Evolutionary conservation across 2,888 invertebrate genomes (phyloP).

Genomic region (Morpho achilles): DNA sequence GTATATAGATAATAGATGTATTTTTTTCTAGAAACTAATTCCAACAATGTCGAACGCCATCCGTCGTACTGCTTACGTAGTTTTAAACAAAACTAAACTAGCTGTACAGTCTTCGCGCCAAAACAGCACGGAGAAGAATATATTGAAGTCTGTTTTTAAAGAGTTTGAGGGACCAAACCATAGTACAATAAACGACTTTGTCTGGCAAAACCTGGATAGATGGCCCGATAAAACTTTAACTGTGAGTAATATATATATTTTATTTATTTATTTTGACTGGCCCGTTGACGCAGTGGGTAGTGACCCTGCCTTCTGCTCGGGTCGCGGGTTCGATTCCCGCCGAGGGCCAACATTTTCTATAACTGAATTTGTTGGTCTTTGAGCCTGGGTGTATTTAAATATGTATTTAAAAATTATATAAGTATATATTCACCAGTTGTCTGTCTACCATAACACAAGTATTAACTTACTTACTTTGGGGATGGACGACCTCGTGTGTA

Average conservation of each 20-base stretch:
- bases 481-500: too few relatives aligned
- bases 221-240: conserved; percentile 84
- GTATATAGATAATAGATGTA: neutral
- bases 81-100: conserved; percentile 32
- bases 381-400: too few relatives aligned
- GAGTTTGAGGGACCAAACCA: conserved; percentile 66
- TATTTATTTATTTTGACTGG: too few relatives aligned
- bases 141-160: conserved; percentile 69
- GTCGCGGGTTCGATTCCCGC: too few relatives aligned
- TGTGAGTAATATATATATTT: conserved; percentile 65
- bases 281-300: too few relatives aligned
- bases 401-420: too few relatives aligned
- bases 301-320: too few relatives aligned
- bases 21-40: conserved; percentile 5
- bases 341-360: too few relatives aligned
- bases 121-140: conserved; percentile 42
- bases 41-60: conserved; percentile 39
- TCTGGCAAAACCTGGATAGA: conserved; percentile 81
- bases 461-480: too few relatives aligned
- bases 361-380: too few relatives aligned
- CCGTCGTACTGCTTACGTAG: conserved; percentile 34
- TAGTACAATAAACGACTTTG: conserved; percentile 78
- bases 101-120: conserved; percentile 31
- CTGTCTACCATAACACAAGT: too few relatives aligned
- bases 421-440: too few relatives aligned